These are phyloP conservation scores for Anoplophora glabripennis DNA, from an alignment of 1,140 invertebrate genomes.

Conservation along the genomic window DNA sequence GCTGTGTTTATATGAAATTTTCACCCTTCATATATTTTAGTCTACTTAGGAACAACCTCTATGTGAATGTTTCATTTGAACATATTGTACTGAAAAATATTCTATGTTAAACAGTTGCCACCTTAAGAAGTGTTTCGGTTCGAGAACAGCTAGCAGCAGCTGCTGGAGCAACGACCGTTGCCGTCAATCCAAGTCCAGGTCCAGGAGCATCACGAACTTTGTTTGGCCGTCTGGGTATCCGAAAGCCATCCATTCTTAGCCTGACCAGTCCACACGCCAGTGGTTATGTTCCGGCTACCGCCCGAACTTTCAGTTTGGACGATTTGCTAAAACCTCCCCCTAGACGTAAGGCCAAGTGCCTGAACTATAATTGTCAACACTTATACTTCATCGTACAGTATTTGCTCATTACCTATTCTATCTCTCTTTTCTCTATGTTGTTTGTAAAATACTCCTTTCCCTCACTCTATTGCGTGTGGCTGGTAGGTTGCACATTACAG, in stretches of 20 bases:
- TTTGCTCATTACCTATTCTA: background rate
- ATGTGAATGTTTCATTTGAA: slow-evolving; percentile 17
- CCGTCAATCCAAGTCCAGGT: slow-evolving; percentile 46
- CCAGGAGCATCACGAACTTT: slow-evolving; percentile 57
- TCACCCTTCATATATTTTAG: background rate
- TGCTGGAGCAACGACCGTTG: slow-evolving; percentile 41
- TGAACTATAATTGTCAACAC: slow-evolving; percentile 21
- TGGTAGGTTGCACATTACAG: slow-evolving; percentile 49
- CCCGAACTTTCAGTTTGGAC: slow-evolving; percentile 76
- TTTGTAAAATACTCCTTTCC: slow-evolving; percentile 25
- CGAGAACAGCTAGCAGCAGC: slow-evolving; percentile 48
- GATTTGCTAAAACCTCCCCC: slow-evolving; percentile 73
- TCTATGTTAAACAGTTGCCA: slow-evolving; percentile 38
- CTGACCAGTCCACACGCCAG: slow-evolving; percentile 60
- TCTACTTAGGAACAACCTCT: background rate
- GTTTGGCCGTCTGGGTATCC: slow-evolving; percentile 72
- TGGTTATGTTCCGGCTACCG: slow-evolving; percentile 51
- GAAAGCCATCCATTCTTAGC: slow-evolving; percentile 75
- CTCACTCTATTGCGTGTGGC: slow-evolving; percentile 48
- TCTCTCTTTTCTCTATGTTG: background rate
- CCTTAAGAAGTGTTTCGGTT: slow-evolving; percentile 46
- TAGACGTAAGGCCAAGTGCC: slow-evolving; percentile 61
- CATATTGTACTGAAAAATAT: too few relatives aligned
- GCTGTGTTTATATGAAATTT: too few relatives aligned
- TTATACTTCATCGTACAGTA: background rate